Evolutionary conservation across 2,888 invertebrate genomes (phyloP).

Genomic region (Hyles lineata): DNA sequence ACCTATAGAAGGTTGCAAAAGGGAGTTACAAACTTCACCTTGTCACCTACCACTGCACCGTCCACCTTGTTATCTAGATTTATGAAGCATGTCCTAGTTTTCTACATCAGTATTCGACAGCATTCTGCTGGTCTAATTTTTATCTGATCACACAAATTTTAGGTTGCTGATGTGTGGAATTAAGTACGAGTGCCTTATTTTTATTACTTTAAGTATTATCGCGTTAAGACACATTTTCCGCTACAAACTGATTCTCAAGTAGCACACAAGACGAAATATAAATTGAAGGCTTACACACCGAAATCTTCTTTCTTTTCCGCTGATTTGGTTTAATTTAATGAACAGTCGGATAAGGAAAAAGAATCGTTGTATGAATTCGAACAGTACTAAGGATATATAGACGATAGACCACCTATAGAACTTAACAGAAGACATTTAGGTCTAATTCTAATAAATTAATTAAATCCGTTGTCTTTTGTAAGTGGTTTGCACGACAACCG

Average conservation of each 20-base stretch:
- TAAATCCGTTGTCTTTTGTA: not conserved
- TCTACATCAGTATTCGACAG: no score
- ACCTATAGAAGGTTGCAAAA: no score
- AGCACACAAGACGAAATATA: conserved; percentile 1
- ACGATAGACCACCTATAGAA: conserved; percentile 3
- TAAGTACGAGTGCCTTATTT: not conserved
- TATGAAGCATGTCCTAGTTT: no score
- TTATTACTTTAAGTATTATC: not conserved
- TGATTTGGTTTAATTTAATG: conserved; percentile 22
- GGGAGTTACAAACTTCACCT: no score
- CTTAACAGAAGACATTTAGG: not conserved
- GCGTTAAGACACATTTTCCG: not conserved
- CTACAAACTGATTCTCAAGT: not conserved
- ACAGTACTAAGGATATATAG: not conserved
- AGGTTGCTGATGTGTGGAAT: no score
- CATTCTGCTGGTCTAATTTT: no score
- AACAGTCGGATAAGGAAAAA: conserved; percentile 12
- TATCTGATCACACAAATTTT: no score
- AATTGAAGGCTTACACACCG: conserved; percentile 8
- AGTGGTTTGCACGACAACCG: not conserved
- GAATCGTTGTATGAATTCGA: not conserved
- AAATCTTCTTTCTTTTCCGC: not conserved
- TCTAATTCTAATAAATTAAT: not conserved
- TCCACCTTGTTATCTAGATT: no score
- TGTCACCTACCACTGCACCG: no score